These are phyloP conservation scores for Notodonta ziczac DNA, from an alignment of 2,888 invertebrate species.

Conservation along the genomic window DNA sequence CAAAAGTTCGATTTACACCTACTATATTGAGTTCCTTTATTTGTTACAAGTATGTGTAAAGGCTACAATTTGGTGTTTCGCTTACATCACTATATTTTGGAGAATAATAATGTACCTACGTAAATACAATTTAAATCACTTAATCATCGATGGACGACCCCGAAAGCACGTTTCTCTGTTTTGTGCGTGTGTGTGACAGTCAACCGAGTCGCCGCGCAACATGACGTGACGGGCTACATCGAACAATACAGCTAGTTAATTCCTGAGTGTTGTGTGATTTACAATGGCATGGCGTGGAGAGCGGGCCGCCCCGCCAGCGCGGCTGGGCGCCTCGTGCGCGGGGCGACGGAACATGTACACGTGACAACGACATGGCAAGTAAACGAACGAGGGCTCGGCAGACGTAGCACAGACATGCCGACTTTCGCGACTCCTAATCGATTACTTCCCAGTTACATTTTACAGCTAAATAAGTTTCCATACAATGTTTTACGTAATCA, in stretches of 20 bases:
- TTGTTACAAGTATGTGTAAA: conserved; percentile 43
- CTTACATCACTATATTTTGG: conserved; percentile 68
- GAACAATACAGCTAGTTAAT: conserved; percentile 53
- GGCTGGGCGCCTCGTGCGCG: conserved; percentile 15
- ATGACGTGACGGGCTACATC: conserved; percentile 41
- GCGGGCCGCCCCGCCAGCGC: conserved; percentile 9
- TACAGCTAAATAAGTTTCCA: conserved; percentile 77
- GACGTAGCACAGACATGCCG: conserved; percentile 62
- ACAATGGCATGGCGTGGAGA: conserved; percentile 45
- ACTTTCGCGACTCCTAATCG: conserved; percentile 67
- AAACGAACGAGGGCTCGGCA: conserved; percentile 40
- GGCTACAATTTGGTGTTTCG: conserved; percentile 79
- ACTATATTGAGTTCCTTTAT: conserved; percentile 27
- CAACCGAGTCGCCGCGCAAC: conserved; percentile 53
- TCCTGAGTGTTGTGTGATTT: conserved; percentile 45
- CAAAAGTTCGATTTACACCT: conserved; percentile 22
- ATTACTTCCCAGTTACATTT: conserved; percentile 65
- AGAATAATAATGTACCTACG: conserved; percentile 47
- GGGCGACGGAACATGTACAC: conserved; percentile 30
- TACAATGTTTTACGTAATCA: conserved; percentile 71
- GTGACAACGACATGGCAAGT: conserved; percentile 32
- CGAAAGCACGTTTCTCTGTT: conserved; percentile 64
- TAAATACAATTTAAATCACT: conserved; percentile 48
- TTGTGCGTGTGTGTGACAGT: conserved; percentile 74
- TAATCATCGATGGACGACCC: conserved; percentile 63